These are phyloP conservation scores for Ophioninae sp. DNA, from an alignment of 2,888 invertebrate species.

Conservation along the genomic window DNA sequence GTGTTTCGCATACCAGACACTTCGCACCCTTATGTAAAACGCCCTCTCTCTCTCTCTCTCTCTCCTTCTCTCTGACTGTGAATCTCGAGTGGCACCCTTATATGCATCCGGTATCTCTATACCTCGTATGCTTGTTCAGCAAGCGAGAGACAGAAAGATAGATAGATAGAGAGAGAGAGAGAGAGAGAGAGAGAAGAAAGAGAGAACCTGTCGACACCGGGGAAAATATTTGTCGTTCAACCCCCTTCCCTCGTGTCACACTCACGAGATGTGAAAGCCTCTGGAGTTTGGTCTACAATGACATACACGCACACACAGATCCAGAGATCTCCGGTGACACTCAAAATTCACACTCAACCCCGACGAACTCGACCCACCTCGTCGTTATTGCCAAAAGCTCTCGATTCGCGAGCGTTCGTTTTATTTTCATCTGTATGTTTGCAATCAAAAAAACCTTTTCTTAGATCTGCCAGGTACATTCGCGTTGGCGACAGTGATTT, in stretches of 20 bases:
- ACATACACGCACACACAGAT: conserved; percentile 19
- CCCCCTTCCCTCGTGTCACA: conserved; percentile 60
- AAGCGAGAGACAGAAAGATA: background rate
- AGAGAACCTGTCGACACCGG: conserved; percentile 65
- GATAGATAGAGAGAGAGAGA: conserved; percentile 7
- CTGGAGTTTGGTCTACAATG: conserved; percentile 42
- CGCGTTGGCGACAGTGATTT: no score
- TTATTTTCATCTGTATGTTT: background rate
- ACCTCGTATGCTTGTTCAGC: conserved; percentile 26
- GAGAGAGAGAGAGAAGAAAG: conserved; percentile 18
- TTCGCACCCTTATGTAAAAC: conserved; percentile 79
- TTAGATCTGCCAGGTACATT: background rate
- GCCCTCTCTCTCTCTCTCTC: conserved; percentile 46
- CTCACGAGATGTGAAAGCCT: conserved; percentile 45
- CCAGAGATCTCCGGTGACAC: conserved; percentile 43
- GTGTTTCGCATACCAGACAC: conserved; percentile 79
- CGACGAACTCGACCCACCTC: background rate
- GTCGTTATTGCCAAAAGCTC: conserved; percentile 36
- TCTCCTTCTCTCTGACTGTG: conserved; percentile 29
- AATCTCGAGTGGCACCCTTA: conserved; percentile 73
- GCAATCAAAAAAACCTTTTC: conserved; percentile 10
- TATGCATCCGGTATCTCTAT: conserved; percentile 44
- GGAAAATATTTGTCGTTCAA: conserved; percentile 77
- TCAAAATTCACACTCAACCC: conserved; percentile 39
- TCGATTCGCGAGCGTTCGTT: conserved; percentile 17